Base-by-base conservation (phyloP, 2,113 vertebrate genomes). In the Halcyon malimbica region DNA sequence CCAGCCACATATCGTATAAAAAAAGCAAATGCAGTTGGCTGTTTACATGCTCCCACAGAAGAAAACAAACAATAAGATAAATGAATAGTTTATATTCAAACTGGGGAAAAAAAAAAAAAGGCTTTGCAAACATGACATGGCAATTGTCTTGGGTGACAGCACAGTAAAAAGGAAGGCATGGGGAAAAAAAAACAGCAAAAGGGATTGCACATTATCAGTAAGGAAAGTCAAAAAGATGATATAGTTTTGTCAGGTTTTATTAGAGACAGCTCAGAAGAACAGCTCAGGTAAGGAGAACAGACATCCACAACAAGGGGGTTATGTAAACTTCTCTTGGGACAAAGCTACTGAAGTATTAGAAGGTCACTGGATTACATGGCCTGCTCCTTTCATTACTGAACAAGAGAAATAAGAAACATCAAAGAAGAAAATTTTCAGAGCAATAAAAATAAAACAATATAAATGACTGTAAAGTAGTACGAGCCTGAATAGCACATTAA, bases 141-240 rank as follows among this genome's bases (percentile, higher is more conserved):
- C 39, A 80, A 39, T 31, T 35, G 46, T 56, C 46, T 28, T 37
- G 26, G 31, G 46, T 62, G n/a, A 69, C 48, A 81, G 23, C 3
- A 69, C 8, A 41, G 75, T 41, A 75, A 31, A 46, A 46, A 62
- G 7, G 29, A 81, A 29, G 10, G 87, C 0, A 1, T 6, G 4
- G 11, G 33, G 33, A 33, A 53, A 57, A 77, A 44, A 51, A 70
- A 44, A 44, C 16, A 35, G 16, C 56, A 70, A 29, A 70, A 46
- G 33, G 9, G 53, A n/a, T 26, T 35, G 37, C 17, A 46, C 2
- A 1, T 9, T 13, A 18, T 17, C 1, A 1, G 42, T 46, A 70
- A 37, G 16, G 12, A 42, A 71, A 65, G 20, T 8, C 29, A 48
- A 28, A 73, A 62, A n/a, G 13, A 48, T 23, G 9, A 59, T 16